These are phyloP conservation scores for Psittacara wagleri DNA, from an alignment of 2,113 vertebrate species.

Conservation along the genomic window DNA sequence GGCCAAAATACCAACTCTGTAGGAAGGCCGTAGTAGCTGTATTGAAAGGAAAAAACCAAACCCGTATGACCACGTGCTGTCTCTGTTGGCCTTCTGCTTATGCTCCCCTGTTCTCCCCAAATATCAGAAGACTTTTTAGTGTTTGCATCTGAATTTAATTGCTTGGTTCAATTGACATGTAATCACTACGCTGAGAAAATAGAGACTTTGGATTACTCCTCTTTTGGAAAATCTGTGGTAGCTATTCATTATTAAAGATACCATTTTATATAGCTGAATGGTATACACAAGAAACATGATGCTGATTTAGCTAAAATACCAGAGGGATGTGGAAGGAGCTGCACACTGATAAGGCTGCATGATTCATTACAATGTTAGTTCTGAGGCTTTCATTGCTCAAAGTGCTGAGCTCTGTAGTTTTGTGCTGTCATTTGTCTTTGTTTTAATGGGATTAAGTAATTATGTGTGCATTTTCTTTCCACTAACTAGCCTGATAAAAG, in stretches of 20 bases:
- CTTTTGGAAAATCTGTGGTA: background rate
- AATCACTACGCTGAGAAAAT: background rate
- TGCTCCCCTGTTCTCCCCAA: background rate
- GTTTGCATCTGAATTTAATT: background rate
- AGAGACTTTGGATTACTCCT: background rate
- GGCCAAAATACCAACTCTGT: background rate
- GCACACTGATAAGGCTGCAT: background rate
- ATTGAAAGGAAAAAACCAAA: background rate
- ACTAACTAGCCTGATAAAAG: conserved; percentile 61
- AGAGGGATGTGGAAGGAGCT: conserved; percentile 50
- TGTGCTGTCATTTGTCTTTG: conserved; percentile 38
- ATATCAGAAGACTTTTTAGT: background rate
- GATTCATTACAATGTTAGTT: conserved; percentile 23
- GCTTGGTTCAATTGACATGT: background rate
- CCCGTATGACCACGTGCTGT: background rate
- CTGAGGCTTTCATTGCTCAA: conserved; percentile 27
- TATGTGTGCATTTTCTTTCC: conserved; percentile 45
- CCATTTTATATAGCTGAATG: background rate
- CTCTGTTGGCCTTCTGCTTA: background rate
- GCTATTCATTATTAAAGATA: background rate
- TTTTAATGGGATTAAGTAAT: conserved; percentile 68
- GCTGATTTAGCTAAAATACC: conserved; percentile 50
- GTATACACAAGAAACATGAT: background rate
- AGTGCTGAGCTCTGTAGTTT: conserved; percentile 34
- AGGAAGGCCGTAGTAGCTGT: background rate